phyloP scores from a whole-genome alignment of 2,797 vertebrate species.

The Tapirus indicus region DNA sequence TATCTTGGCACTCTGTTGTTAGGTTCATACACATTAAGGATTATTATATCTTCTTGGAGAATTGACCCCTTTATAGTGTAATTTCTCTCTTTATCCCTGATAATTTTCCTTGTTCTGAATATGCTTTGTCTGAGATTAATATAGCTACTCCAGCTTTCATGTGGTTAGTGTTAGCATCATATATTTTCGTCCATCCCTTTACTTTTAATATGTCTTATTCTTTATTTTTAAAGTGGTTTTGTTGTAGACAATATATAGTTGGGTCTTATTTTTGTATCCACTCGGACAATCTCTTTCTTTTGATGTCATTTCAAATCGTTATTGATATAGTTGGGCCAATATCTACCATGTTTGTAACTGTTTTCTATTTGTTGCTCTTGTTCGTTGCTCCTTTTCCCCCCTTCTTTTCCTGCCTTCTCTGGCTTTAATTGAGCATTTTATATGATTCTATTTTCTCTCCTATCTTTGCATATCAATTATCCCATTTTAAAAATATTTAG shows the following conservation, averaged over 20 bases:
- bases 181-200: neutral
- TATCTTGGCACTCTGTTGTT: neutral
- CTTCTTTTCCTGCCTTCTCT: neutral
- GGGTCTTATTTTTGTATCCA: neutral
- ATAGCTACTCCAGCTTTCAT: neutral
- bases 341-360: neutral
- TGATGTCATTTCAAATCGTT: neutral
- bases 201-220: neutral
- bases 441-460: neutral
- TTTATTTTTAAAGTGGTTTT: neutral
- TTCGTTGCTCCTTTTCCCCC: neutral
- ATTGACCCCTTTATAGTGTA: neutral
- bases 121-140: neutral
- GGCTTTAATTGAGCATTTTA: neutral
- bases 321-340: neutral
- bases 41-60: neutral
- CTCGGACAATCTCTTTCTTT: neutral
- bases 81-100: neutral
- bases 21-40: neutral
- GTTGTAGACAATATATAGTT: neutral
- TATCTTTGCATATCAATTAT: neutral
- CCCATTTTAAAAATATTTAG: neutral
- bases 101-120: neutral
- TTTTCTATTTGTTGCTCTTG: neutral
- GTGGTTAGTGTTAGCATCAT: neutral